Evolutionary conservation across 2,888 invertebrate species (phyloP).

Genomic region (Nemoura dubitans): DNA sequence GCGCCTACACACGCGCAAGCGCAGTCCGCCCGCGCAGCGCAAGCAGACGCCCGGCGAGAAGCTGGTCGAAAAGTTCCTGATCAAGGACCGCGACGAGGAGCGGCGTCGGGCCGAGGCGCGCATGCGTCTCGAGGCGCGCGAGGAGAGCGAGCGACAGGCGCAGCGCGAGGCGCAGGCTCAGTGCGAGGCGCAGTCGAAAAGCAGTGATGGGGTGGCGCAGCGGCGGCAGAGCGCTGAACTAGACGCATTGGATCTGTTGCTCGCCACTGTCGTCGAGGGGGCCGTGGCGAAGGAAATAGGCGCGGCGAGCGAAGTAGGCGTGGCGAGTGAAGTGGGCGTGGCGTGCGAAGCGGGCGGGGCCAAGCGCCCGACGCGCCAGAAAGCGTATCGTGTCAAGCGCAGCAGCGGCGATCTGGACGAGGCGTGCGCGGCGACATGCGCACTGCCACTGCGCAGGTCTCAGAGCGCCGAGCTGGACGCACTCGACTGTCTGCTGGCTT

Average conservation of each 20-base stretch:
- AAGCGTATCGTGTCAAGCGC: conserved; percentile 33
- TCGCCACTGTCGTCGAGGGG: conserved; percentile 53
- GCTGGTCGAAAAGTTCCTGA: conserved; percentile 78
- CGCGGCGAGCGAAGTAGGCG: too few species aligned
- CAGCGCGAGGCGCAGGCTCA: conserved; percentile 54
- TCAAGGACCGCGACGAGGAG: conserved; percentile 63
- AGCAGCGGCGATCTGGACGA: conserved; percentile 43
- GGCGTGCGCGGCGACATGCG: conserved; percentile 50
- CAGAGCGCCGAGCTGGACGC: conserved; percentile 37
- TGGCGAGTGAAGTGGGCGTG: too few species aligned
- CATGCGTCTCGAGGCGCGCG: conserved; percentile 52
- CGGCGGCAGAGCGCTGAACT: conserved; percentile 36
- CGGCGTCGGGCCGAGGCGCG: conserved; percentile 37
- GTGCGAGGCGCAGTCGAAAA: not conserved
- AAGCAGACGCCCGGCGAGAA: conserved; percentile 72
- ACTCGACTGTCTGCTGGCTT: conserved; percentile 14
- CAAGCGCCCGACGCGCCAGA: conserved; percentile 5
- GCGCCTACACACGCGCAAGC: conserved; percentile 71
- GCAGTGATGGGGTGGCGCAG: not conserved
- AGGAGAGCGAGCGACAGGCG: conserved; percentile 58
- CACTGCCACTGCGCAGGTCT: conserved; percentile 45
- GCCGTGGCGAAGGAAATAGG: too few species aligned
- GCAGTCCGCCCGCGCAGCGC: conserved; percentile 59
- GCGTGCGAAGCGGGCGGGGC: too few species aligned
- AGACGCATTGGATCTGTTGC: conserved; percentile 25